phyloP scores from a whole-genome alignment of 1,140 invertebrate species.

The Ephestia elutella region DNA sequence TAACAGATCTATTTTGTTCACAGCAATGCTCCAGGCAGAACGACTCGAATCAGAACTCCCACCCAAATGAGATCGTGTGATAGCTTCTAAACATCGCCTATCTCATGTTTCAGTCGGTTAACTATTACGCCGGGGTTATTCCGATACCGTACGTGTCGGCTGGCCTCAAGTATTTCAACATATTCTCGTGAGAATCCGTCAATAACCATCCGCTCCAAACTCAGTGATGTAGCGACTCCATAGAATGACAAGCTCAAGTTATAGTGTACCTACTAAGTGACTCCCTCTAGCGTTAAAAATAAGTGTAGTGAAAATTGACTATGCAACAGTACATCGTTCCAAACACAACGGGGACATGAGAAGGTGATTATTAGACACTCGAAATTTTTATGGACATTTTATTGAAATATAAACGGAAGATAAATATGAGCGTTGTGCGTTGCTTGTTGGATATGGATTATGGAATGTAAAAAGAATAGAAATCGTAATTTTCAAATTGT shows the following conservation, averaged over 20 bases:
- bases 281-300: constrained; percentile 31
- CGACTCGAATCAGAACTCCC: constrained; percentile 72
- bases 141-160: constrained; percentile 64
- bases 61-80: constrained; percentile 74
- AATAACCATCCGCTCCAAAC: constrained; percentile 25
- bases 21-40: constrained; percentile 73
- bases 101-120: constrained; percentile 74
- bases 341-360: constrained; percentile 48
- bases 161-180: constrained; percentile 53
- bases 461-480: constrained; percentile 53
- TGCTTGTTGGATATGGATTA: constrained; percentile 57
- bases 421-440: constrained; percentile 55
- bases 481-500: constrained; percentile 43
- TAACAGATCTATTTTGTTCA: constrained; percentile 27
- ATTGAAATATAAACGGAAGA: constrained; percentile 35
- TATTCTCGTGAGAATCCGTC: constrained; percentile 46
- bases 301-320: constrained; percentile 33
- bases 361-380: constrained; percentile 63
- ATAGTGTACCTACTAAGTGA: constrained; percentile 33
- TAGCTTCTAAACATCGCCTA: constrained; percentile 75
- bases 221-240: constrained; percentile 26
- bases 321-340: constrained; percentile 33
- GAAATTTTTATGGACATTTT: constrained; percentile 50
- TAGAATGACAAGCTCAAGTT: constrained; percentile 29
- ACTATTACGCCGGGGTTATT: constrained; percentile 62